Evolutionary conservation across 2,888 invertebrate genomes (phyloP).

Genomic region (Vanessa cardui): DNA sequence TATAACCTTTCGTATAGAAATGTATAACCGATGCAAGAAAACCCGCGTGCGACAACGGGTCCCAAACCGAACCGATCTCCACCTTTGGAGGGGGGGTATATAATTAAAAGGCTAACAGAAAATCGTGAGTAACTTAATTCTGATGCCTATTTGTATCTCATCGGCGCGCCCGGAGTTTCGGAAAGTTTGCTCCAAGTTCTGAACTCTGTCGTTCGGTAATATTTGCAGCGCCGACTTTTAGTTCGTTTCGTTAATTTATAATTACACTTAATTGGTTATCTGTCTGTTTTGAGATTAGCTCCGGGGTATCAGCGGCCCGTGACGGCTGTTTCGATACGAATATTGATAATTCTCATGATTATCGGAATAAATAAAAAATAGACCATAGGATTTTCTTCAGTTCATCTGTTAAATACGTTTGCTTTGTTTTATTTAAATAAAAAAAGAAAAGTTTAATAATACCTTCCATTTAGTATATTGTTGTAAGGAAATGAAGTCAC

Average conservation of each 20-base stretch:
- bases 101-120: conserved; percentile 81
- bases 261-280: conserved; percentile 73
- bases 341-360: background rate
- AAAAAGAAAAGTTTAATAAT: too few species aligned
- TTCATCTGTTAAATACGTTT: too few species aligned
- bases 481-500: too few species aligned
- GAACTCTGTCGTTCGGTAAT: conserved; percentile 66
- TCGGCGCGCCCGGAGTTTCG: conserved; percentile 41
- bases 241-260: conserved; percentile 71
- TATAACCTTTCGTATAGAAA: background rate
- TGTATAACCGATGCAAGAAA: background rate
- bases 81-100: conserved; percentile 66
- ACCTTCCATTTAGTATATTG: too few species aligned
- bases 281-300: conserved; percentile 40
- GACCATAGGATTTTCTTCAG: too few species aligned
- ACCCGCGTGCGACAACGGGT: background rate
- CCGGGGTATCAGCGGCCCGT: conserved; percentile 8
- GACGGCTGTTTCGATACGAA: too few species aligned
- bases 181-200: conserved; percentile 57
- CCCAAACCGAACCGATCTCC: conserved; percentile 34
- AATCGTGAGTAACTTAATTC: conserved; percentile 75
- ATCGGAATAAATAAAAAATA: background rate
- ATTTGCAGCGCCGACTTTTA: conserved; percentile 72
- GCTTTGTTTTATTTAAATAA: too few species aligned
- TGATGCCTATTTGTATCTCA: conserved; percentile 80